Percentiles rank a stretch among this genome's conserved stretches.
Evolutionary conservation across 2,113 vertebrate genomes (phyloP).

Genomic region (Psittacara wagleri): DNA sequence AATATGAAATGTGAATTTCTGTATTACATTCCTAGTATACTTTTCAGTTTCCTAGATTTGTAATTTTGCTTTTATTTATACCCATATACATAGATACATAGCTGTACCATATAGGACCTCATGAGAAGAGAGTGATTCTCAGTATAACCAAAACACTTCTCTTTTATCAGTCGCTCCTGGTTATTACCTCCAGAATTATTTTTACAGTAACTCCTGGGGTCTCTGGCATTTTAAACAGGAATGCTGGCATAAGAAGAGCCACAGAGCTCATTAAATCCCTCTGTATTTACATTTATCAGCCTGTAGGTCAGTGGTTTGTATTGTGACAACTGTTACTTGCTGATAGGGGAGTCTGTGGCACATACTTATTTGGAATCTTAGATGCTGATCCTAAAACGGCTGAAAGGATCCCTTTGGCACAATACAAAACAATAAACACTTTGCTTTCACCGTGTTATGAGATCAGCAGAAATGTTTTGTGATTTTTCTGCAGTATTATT

Average conservation of each 20-base stretch:
- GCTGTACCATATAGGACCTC: not conserved
- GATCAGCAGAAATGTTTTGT: not conserved
- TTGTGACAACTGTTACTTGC: not conserved
- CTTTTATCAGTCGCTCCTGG: not conserved
- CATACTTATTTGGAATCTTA: not conserved
- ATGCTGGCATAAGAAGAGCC: not conserved
- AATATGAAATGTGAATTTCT: not conserved
- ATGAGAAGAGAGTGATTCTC: not conserved
- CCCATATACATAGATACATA: not conserved
- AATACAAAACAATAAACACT: not conserved
- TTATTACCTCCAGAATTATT: not conserved
- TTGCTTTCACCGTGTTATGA: not conserved
- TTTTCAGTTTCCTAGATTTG: not conserved
- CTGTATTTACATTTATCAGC: not conserved
- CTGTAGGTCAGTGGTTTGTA: not conserved
- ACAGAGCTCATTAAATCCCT: not conserved
- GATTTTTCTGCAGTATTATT: not conserved
- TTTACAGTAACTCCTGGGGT: not conserved
- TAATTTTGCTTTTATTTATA: conserved; percentile 4
- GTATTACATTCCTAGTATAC: not conserved
- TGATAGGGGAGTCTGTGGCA: not conserved
- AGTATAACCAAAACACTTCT: not conserved
- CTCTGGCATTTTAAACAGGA: not conserved
- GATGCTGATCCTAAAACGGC: not conserved
- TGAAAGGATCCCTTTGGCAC: not conserved